Evolutionary conservation across 1,140 invertebrate genomes (phyloP), one percentile per base, ranked within the genome.

Genomic region (Lepidotrigona ventralis): DNA sequence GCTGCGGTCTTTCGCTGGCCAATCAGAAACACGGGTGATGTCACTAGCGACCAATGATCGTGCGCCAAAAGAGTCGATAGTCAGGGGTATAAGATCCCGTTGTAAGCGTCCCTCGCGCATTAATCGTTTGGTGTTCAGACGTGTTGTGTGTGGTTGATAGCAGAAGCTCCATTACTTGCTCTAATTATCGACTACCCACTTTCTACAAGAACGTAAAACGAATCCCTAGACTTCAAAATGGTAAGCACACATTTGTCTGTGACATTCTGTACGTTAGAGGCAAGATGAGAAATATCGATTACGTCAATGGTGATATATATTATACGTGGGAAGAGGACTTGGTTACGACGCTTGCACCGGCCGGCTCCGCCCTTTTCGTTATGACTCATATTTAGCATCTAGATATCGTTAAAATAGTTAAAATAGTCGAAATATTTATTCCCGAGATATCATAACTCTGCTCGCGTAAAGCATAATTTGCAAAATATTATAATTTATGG

Each of bases 101-200:
- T 0, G 19, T 29, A 4, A 83, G 66, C 29, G 82, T 76, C 33
- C 5, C 33, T 82, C 82, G 85, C 85, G 83, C 69, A 84, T 84
- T 86, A 86, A 74, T 84, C 83, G 85, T 74, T 84, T 76, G 77
- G 68, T 78, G 26, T 81, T 78, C 83, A 26, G 46, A 15, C 69
- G 56, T 54, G 54, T 2, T 14, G 51, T n/a, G 63, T 53, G 60
- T 83, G 60, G 68, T 64, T 79, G 86, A 86, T 87, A 77, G 81
- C 77, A 69, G 73, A 84, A 69, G 86, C 81, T 84, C 54, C 86
- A 87, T 87, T 84, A 87, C 86, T 86, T 86, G 86, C 86, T 87
- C 60, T 12, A 80, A 84, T 77, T 86, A 68, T 87, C 79, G 63
- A 72, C 85, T 73, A 46, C 56, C 21, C 75, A 58, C n/a, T 63